Evolutionary conservation across 2,113 vertebrate genomes (phyloP).

Genomic region (Cephalopterus ornatus): DNA sequence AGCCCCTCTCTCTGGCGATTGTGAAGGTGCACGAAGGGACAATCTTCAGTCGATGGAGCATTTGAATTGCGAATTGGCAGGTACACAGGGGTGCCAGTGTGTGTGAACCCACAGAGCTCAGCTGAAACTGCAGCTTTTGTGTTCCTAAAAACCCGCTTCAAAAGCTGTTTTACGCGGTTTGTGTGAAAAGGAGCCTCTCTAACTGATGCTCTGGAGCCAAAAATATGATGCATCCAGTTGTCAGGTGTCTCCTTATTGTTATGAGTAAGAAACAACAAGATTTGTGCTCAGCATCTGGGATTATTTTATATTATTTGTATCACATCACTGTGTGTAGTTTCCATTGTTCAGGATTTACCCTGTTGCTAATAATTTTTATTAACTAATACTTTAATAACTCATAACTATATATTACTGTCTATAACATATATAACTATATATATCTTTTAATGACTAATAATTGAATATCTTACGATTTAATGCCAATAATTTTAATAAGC

Average conservation of each 20-base stretch:
- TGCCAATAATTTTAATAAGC: background rate
- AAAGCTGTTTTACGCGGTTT: background rate
- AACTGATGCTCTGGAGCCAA: background rate
- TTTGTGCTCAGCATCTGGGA: background rate
- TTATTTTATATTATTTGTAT: background rate
- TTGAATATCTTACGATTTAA: too few relatives aligned
- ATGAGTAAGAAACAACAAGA: background rate
- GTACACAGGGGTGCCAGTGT: background rate
- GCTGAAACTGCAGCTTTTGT: background rate
- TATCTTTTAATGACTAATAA: too few relatives aligned
- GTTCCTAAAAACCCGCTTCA: background rate
- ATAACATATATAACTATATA: too few relatives aligned
- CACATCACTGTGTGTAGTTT: background rate
- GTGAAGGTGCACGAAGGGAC: background rate
- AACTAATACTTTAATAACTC: too few relatives aligned
- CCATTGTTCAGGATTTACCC: background rate
- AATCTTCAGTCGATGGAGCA: background rate
- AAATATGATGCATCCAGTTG: background rate
- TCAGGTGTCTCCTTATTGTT: background rate
- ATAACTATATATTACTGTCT: too few relatives aligned
- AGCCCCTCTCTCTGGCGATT: background rate
- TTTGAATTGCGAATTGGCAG: conserved; percentile 2
- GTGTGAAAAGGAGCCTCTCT: background rate
- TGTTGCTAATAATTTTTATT: background rate
- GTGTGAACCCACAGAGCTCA: background rate